Evolutionary conservation across 2,888 invertebrate genomes (phyloP).

Genomic region (Orthonychiurus folsomi): DNA sequence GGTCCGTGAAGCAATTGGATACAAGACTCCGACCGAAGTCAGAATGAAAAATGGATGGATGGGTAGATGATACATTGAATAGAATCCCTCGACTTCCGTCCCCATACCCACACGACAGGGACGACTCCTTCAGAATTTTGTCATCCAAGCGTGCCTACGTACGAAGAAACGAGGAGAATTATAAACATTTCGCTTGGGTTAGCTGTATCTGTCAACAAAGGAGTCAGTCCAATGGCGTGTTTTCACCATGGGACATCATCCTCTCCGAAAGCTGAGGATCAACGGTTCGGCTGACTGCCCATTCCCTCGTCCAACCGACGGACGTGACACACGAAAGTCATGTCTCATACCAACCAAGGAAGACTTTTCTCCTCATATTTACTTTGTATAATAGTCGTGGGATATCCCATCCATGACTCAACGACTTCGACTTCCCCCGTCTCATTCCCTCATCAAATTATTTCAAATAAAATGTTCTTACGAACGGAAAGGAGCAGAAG

Average conservation of each 20-base stretch:
- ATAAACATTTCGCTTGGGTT: background rate
- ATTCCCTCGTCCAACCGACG: background rate
- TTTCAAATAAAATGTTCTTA: no score
- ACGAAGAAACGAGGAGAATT: background rate
- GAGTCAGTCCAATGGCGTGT: background rate
- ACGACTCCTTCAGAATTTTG: background rate
- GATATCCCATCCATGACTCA: background rate
- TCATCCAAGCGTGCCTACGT: background rate
- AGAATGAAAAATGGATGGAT: no score
- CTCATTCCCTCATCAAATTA: no score
- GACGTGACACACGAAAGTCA: background rate
- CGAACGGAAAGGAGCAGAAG: no score
- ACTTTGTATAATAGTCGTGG: background rate
- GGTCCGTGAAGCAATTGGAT: no score
- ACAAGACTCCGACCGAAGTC: no score
- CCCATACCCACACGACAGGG: no score
- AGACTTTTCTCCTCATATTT: background rate
- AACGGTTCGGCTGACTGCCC: background rate
- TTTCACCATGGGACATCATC: background rate
- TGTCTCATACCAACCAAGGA: background rate
- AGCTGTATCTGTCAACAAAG: background rate
- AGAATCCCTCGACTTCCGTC: no score
- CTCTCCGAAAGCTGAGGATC: background rate
- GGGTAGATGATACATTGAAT: no score
- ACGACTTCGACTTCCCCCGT: no score